phyloP scores from a whole-genome alignment of 1,140 invertebrate species.

The Palaemon carinicauda region DNA sequence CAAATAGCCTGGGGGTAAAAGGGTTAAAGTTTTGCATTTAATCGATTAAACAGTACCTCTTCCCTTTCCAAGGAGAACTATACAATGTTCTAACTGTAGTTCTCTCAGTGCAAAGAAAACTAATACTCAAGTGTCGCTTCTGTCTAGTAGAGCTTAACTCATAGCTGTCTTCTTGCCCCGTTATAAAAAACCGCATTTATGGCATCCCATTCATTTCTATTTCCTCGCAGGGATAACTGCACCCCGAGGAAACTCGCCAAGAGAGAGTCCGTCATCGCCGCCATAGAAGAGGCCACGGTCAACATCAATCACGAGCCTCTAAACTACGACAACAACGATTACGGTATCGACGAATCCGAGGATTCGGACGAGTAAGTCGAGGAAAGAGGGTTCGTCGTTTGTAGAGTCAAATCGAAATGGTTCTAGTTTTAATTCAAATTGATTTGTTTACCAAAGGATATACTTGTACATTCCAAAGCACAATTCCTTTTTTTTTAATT shows the following conservation, averaged over 20 bases:
- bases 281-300: slow-evolving; percentile 3
- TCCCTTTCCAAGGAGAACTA: no score
- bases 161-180: not conserved
- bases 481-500: no score
- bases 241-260: not conserved
- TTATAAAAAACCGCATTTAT: no score
- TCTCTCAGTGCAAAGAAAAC: no score
- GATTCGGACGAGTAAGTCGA: not conserved
- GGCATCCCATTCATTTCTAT: not conserved
- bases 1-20: no score
- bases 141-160: not conserved
- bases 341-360: slow-evolving; percentile 19
- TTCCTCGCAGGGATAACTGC: not conserved
- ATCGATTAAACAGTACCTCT: no score
- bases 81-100: no score
- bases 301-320: not conserved
- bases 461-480: no score
- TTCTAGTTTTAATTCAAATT: not conserved
- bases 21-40: no score
- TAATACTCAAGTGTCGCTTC: no score
- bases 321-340: slow-evolving; percentile 16
- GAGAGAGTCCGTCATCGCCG: not conserved
- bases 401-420: not conserved
- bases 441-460: not conserved
- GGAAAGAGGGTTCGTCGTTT: no score